Base-by-base conservation (phyloP, 2,888 invertebrate genomes). In the Molanna angustata region DNA sequence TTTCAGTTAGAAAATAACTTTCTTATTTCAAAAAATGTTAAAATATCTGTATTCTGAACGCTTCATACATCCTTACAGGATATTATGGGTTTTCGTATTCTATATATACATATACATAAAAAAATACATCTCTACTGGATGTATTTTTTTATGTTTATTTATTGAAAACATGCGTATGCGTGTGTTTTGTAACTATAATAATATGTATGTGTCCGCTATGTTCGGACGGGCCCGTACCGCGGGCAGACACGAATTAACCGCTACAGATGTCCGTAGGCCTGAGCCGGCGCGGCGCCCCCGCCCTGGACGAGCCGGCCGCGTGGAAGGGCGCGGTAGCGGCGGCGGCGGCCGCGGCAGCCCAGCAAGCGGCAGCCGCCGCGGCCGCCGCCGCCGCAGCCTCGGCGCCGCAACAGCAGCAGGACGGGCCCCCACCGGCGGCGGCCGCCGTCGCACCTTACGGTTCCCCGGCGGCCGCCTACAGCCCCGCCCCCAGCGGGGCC, bases 401-500 rank as follows among this genome's bases (percentile, higher is more conserved):
- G 67, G 74, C 77, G 59, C 82, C 82, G 58, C 81, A 81, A 69
- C 80, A 74, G 72, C 82, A 75, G 68, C 63, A 83, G 84, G 27
- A 74, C 74, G 58, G 46, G 47, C 75, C 63, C 92, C 91, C 47
- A 91, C 91, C 59, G 90, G 90, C 31, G 90, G 90, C 61, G 91
- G 91, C 83, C 60, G 74, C 77, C 59, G 77, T 76, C 67, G 74
- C 77, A 59, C 82, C 82, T 58, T 82, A 82, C 69, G 82, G 73
- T 70, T 80, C 74, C 72, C 82, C 75, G 68, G 64, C 84, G 84
- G 31, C 75, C 74, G 58, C 56, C 48, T 54, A 54, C 47, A 54
- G 76, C 63, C 92, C 92, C 45, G 92, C 91, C 59, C 91, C 91
- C 31, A 90, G 90, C 61, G 91, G 91, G 65, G 82, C 86, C 44